Conservation (phyloP, 2,113 vertebrate species). For the Triplophysa siluroides region DNA sequence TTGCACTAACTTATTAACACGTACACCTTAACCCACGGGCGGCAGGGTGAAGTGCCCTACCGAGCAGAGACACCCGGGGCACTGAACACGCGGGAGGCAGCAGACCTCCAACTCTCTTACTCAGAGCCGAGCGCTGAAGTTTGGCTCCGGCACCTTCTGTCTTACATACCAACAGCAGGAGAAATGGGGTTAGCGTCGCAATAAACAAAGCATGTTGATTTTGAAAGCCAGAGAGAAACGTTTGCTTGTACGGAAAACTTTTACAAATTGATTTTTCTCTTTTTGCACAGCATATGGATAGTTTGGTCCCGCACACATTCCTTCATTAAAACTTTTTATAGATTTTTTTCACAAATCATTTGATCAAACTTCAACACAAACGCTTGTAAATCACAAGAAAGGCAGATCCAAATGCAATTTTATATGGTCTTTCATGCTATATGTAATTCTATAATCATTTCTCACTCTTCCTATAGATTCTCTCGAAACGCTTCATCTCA, state of each 20-base stretch:
- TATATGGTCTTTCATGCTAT: background rate
- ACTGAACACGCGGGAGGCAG: slow-evolving; percentile 36
- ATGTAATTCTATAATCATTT: slow-evolving; percentile 19
- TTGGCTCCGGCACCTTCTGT: slow-evolving; percentile 47
- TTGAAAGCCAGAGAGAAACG: slow-evolving; percentile 9
- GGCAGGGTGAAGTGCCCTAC: slow-evolving; percentile 60
- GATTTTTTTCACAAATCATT: background rate
- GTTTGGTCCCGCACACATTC: background rate
- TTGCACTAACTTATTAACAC: slow-evolving; percentile 79
- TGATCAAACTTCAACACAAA: background rate
- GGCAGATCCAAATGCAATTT: background rate
- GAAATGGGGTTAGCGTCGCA: slow-evolving; percentile 14
- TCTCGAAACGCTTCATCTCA: slow-evolving; percentile 28
- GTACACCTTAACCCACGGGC: slow-evolving; percentile 76
- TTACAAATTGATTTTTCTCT: slow-evolving; percentile 28
- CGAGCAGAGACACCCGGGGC: slow-evolving; percentile 48
- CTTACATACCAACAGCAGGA: slow-evolving; percentile 34
- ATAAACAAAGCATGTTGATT: slow-evolving; percentile 26
- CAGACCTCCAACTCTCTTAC: slow-evolving; percentile 50
- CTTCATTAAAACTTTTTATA: background rate
- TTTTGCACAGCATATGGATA: background rate
- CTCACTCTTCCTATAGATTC: slow-evolving; percentile 24
- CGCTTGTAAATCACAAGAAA: background rate
- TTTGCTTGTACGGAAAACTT: slow-evolving; percentile 10
- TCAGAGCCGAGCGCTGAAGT: slow-evolving; percentile 34